Evolutionary conservation across 2,888 invertebrate genomes (phyloP), one percentile per base, ranked within the genome.

Genomic region (Orthosia gracilis): DNA sequence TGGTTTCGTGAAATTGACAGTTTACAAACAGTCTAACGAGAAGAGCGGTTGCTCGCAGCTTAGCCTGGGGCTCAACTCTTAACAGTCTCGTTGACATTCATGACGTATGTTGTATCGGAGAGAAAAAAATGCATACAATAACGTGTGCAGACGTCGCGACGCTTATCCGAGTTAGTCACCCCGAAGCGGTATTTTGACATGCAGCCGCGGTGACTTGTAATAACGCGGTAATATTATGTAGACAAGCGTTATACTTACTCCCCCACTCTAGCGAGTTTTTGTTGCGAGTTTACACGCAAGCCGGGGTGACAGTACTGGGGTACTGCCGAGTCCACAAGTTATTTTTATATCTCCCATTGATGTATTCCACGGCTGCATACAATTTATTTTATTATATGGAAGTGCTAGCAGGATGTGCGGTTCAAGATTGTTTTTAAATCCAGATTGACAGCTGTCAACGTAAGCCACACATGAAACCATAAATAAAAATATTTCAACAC

Each of bases 221-320:
- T 92, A 92, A 92, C 90, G 88, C 84, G 86, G 91, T 93, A 93
- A 92, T 92, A 89, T 91, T 89, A 91, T 91, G 93, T 93, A 92
- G 92, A 94, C 92, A 93, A 92, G 93, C 91, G 89, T 92, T 92
- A 89, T 87, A 88, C 91, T 86, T 54, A 84, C 85, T 88, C 91
- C 92, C 91, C 89, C 89, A 91, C 89, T 79, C 77, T 55, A 54
- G 67, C 52, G 74, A 76, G 78, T n/a, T n/a, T n/a, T n/a, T n/a
- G n/a, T 59, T 61, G 67, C 63, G 74, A 77, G 78, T 84, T 74
- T 77, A 82, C 89, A 90, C 92, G 92, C 94, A 89, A 91, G 83
- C 65, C 50, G 89, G 87, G 68, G 88, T 87, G 89, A 88, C 87
- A 87, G 55, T 84, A 82, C 91, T 91, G 90, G 88, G 80, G 91